Base-by-base conservation (phyloP, 2,888 invertebrate species). In the Drosophila testacea region DNA sequence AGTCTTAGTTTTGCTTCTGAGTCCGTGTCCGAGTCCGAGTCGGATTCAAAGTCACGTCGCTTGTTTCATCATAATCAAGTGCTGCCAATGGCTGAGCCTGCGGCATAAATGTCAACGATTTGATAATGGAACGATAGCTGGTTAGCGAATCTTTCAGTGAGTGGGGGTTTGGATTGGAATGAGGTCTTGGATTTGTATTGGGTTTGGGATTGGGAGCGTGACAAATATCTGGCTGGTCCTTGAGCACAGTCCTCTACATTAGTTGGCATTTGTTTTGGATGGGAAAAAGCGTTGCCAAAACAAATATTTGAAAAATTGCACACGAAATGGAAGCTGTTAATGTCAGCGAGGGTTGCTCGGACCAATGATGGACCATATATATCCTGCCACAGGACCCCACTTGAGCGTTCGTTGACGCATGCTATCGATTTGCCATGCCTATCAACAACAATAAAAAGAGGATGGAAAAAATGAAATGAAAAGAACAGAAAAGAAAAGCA, bases 71-170 rank as follows among this genome's bases (percentile, higher is more conserved):
- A 81, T 84, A 87, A 84, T 84, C 87, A 85, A 84, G 79, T 83
- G 68, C 74, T 73, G 79, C 68, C 86, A 81, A 79, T 79, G 73
- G 62, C 55, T 59, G 46, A 44, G 88, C 85, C 88, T 68, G 73
- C 72, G 85, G 85, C 85, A 84, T 79, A 85, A 85, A 83, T 87
- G 83, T 87, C 85, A 87, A 87, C 85, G 87, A 86, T 84, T 84
- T 86, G 87, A 81, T 84, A 84, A 84, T 86, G 80, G 83, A 74
- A 73, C 69, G 47, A 73, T 60, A 63, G 42, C 56, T 48, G 65
- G 28, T 60, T 55, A 47, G 54, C 60, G 36, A 32, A 41, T 4
- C 6, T 7, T 4, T 27, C 9, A 47, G 52, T 42, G 38, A 32
- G 32, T 13, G 32, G 30, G 27, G 4, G 16, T 3, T 32, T 4